Conservation (phyloP, 2,113 vertebrate species). For the Sinosuthora webbiana region DNA sequence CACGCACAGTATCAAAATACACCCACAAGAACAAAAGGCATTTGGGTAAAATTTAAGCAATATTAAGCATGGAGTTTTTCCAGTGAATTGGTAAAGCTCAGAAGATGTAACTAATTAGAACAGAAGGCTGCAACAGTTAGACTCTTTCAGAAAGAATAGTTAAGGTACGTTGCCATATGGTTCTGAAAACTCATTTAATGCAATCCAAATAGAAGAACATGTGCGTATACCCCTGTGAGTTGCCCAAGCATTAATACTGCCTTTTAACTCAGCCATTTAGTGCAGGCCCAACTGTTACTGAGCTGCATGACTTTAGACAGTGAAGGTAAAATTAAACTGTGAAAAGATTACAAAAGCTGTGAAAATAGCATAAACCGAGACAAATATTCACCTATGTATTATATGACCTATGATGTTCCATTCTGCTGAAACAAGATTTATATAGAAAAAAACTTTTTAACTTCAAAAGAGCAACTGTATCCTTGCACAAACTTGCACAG, state of each 20-base stretch:
- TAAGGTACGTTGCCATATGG: conserved; percentile 48
- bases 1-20: neutral
- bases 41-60: conserved; percentile 58
- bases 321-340: neutral
- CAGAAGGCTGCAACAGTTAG: conserved; percentile 58
- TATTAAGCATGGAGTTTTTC: conserved; percentile 25
- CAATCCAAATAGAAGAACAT: conserved; percentile 58
- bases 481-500: neutral
- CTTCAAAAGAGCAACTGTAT: neutral
- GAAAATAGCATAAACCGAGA: conserved; percentile 1
- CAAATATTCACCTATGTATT: neutral
- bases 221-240: conserved; percentile 35
- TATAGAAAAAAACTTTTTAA: neutral
- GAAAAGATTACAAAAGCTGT: neutral
- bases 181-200: conserved; percentile 58
- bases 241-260: conserved; percentile 47
- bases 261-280: conserved; percentile 57
- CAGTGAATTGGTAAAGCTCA: conserved; percentile 43
- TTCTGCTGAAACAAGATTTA: neutral
- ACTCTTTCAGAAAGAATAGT: conserved; percentile 56
- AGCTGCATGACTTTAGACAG: conserved; percentile 10
- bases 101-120: conserved; percentile 62
- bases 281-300: conserved; percentile 44
- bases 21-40: conserved; percentile 41
- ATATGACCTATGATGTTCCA: neutral